Evolutionary conservation across 2,797 vertebrate species (phyloP), one percentile per base, ranked within the genome.

Genomic region (Scolopax bukidnonensis): DNA sequence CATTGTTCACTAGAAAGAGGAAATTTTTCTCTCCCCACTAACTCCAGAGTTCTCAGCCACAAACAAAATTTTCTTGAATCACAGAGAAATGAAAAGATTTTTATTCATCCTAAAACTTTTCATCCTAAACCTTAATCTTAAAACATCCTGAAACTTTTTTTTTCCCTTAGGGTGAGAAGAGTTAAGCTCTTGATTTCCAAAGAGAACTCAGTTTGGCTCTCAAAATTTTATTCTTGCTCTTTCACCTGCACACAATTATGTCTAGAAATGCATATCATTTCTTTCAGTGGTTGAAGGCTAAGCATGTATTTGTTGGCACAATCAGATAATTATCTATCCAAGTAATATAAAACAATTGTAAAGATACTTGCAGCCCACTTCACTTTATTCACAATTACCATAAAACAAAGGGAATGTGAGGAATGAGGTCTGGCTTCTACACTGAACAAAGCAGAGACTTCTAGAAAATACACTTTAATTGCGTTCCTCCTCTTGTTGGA

Each of bases 341-440:
- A 95, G 89, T 85, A 92, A 92, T 87, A 96, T 77, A 91, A 93
- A 93, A 33, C 57, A 87, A 89, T 87, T 89, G 76, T 85, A 68
- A 92, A 93, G 82, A 43, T 87, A 96, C 93, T 95, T 92, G 68
- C 71, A 84, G 74, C 67, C 76, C 65, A 38, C 51, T 74, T 84
- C 56, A 45, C 11, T 93, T 84, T 87, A 68, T 64, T 83, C 48
- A n/a, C 57, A 83, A 85, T 91, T 94, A 87, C 79, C 73, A 69
- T 80, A 87, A 92, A 95, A 68, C 41, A 67, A 50, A 85, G 47
- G 53, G 86, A 96, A 95, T 89, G 87, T 3, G 5, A 91, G 16
- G 87, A 97, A 96, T 83, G 87, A 92, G 19, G 68, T 59, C 69
- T 95, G 93, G 84, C 87, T 91, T 85, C 1, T 1, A 33, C 61